Evolutionary conservation across 2,797 vertebrate species (phyloP).

Genomic region (Sciurus carolinensis): DNA sequence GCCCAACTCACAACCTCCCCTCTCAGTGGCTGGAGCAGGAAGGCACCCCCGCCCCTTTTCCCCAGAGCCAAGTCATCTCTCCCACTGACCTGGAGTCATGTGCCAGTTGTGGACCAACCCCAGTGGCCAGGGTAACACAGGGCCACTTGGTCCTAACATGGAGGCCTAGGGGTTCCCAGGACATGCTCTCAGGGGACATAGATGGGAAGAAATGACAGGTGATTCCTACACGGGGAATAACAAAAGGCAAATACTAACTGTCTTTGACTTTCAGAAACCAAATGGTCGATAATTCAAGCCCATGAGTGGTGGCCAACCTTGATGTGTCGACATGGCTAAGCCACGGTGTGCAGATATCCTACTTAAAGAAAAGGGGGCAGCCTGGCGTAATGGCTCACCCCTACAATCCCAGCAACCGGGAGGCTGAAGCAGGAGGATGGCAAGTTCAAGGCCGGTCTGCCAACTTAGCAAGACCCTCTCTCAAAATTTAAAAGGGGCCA

Average conservation of each 20-base stretch:
- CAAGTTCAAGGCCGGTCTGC: too few species aligned
- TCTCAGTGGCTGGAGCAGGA: not conserved
- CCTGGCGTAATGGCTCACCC: too few species aligned
- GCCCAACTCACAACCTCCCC: accelerated
- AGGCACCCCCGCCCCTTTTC: not conserved
- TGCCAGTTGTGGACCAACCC: not conserved
- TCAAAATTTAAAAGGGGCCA: too few species aligned
- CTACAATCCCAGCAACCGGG: too few species aligned
- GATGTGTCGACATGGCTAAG: not conserved
- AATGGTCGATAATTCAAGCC: not conserved
- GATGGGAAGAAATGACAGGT: not conserved
- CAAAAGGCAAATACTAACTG: not conserved
- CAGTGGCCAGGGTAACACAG: not conserved
- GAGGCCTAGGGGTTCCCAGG: not conserved
- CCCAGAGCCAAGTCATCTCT: not conserved
- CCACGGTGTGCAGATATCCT: not conserved
- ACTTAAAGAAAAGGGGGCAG: too few species aligned
- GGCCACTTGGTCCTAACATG: too few species aligned
- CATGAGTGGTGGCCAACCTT: not conserved
- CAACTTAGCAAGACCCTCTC: too few species aligned
- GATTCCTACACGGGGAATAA: not conserved
- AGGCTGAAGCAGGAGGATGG: too few species aligned
- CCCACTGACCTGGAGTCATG: not conserved
- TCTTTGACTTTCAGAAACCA: not conserved
- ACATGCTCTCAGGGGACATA: not conserved